Percentiles rank a stretch among this genome's conserved stretches.
Conservation (phyloP, 2,888 invertebrate genomes). For the Galerucella nymphaeae region DNA sequence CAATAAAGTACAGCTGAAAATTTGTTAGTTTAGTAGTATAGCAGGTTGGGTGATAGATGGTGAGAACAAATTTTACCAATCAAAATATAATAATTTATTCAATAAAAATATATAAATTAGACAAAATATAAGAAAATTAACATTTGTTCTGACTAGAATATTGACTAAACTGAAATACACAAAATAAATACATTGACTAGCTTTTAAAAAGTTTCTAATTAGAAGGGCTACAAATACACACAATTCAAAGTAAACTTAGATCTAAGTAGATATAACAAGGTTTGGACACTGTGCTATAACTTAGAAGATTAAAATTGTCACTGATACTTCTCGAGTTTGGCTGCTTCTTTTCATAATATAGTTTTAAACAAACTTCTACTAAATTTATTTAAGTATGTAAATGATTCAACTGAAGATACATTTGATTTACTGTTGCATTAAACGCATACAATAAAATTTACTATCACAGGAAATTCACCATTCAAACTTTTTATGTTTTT, state of each 20-base stretch:
- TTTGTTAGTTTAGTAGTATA: not conserved
- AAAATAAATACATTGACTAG: constrained; percentile 53
- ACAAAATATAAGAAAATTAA: constrained; percentile 52
- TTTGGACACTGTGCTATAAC: constrained; percentile 56
- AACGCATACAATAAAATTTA: too few relatives aligned
- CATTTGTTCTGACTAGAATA: constrained; percentile 52
- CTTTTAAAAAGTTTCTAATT: constrained; percentile 51
- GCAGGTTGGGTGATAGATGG: not conserved
- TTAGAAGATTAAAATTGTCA: constrained; percentile 41
- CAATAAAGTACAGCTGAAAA: not conserved
- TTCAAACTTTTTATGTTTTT: too few relatives aligned
- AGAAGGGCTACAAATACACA: constrained; percentile 55
- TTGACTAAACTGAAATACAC: constrained; percentile 53
- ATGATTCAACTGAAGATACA: not conserved
- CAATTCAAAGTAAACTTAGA: constrained; percentile 55
- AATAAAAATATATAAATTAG: constrained; percentile 56
- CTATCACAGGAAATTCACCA: too few relatives aligned
- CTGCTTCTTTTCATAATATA: not conserved
- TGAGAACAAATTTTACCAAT: constrained; percentile 22
- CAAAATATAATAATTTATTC: constrained; percentile 56
- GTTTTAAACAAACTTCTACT: not conserved
- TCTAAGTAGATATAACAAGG: constrained; percentile 54
- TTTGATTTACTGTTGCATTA: too few relatives aligned
- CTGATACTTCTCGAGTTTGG: constrained; percentile 35
- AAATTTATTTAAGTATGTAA: not conserved